Base-by-base conservation (phyloP, 2,797 vertebrate genomes). In the Pipistrellus nathusii region DNA sequence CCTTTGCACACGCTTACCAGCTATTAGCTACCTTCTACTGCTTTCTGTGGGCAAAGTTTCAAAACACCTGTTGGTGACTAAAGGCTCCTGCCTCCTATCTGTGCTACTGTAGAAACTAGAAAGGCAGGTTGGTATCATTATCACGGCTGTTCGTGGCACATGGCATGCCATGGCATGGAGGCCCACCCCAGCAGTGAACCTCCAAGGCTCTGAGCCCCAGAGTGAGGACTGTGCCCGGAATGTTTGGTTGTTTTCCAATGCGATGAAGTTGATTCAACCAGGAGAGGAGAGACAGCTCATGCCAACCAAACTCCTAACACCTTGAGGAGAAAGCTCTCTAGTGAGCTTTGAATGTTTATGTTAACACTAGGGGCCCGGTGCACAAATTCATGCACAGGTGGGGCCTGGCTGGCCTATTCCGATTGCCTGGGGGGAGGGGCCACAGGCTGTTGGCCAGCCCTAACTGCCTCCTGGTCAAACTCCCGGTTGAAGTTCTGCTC, bases 241-340 rank as follows among this genome's bases (percentile, higher is more conserved):
- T 73, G 81, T 68, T n/a, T 89, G 72, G 44, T 77, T 89, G 55
- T 86, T 88, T 96, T 76, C 71, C 92, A 75, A 94, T 64, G 73
- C 85, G 38, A 82, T 53, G 25, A 25, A 57, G 51, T 88, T 76
- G 9, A 75, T 80, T 88, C 30, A 59, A 85, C 10, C 20, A 66
- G 71, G 69, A 91, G 30, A 95, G 66, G 71, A 88, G 35, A 84
- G 2, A 66, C 48, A 85, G n/a, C 10, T 82, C 85, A 85, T 59
- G 91, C 51, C 76, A 87, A 84, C 10, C 51, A 64, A 93, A 85
- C 35, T 10, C 23, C 27, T 48, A 76, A 71, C 30, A 41, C 38
- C 83, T 88, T 53, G 13, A 77, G 18, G 38, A 76, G 21, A 85
- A 90, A 72, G 30, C 7, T 91, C n/a, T 89, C 48, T 41, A 62